phyloP scores from a whole-genome alignment of 1,140 invertebrate species.

The Melanaphis sacchari region DNA sequence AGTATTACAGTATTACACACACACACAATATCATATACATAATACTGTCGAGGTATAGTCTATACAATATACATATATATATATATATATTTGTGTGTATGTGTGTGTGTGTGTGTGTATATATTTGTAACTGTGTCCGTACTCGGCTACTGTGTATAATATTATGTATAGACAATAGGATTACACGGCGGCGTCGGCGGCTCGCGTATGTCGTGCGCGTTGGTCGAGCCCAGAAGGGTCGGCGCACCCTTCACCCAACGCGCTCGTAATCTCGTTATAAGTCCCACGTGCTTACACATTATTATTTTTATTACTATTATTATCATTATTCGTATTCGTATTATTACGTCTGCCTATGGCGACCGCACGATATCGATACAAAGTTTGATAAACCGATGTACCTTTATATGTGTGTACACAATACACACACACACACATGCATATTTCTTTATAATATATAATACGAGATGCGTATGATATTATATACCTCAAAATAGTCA shows the following conservation, averaged over 20 bases:
- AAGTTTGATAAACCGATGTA: neutral
- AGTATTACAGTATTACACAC: neutral
- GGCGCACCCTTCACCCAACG: neutral
- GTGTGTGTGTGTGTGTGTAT: neutral
- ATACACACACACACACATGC: too few relatives aligned
- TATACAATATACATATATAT: neutral
- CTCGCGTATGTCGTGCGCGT: conserved; percentile 7
- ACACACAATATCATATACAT: neutral
- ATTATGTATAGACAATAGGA: neutral
- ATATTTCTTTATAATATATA: too few relatives aligned
- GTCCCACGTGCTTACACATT: neutral
- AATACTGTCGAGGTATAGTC: neutral
- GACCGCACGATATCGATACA: neutral
- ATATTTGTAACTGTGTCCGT: too few relatives aligned
- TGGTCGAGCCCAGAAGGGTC: neutral
- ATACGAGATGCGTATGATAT: neutral
- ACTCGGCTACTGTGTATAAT: neutral
- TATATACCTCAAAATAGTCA: neutral
- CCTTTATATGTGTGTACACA: too few relatives aligned
- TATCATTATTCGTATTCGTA: neutral
- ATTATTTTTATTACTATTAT: neutral
- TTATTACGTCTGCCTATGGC: neutral
- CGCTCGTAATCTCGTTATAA: conserved; percentile 8
- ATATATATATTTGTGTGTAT: neutral
- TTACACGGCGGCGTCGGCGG: conserved; percentile 19